Conservation (phyloP, 2,113 vertebrate species). For the Corynorhinus townsendii region DNA sequence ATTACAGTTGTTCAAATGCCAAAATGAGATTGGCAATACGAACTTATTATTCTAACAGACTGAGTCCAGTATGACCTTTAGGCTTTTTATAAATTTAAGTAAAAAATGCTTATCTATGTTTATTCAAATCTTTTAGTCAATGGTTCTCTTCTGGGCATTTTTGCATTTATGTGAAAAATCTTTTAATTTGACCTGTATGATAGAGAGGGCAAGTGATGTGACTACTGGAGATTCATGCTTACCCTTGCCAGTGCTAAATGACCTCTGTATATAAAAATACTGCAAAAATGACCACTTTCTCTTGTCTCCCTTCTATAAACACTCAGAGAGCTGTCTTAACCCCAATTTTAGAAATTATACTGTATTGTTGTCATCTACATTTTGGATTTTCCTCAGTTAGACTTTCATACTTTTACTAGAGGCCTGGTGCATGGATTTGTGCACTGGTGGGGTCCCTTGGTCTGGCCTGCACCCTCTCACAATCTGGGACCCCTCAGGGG, state of each 20-base stretch:
- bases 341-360: not conserved
- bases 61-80: not conserved
- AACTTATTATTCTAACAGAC: not conserved
- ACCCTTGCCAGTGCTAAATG: not conserved
- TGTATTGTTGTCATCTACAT: not conserved
- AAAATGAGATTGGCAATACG: not conserved
- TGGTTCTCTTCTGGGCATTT: not conserved
- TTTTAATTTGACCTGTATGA: not conserved
- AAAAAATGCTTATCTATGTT: not conserved
- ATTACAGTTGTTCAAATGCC: not conserved
- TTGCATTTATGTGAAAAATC: not conserved
- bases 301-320: not conserved
- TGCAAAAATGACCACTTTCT: not conserved
- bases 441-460: too few species aligned
- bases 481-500: too few species aligned
- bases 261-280: not conserved
- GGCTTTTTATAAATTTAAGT: not conserved
- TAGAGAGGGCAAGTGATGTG: not conserved
- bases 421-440: too few species aligned
- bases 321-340: not conserved
- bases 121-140: not conserved
- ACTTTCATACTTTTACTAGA: not conserved
- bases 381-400: not conserved
- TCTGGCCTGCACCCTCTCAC: too few species aligned
- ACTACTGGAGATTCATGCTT: not conserved